A percentile compares a stretch with the other conserved stretches of the same genome.
phyloP scores from a whole-genome alignment of 2,888 invertebrate genomes.

The Trachelus iudaicus region DNA sequence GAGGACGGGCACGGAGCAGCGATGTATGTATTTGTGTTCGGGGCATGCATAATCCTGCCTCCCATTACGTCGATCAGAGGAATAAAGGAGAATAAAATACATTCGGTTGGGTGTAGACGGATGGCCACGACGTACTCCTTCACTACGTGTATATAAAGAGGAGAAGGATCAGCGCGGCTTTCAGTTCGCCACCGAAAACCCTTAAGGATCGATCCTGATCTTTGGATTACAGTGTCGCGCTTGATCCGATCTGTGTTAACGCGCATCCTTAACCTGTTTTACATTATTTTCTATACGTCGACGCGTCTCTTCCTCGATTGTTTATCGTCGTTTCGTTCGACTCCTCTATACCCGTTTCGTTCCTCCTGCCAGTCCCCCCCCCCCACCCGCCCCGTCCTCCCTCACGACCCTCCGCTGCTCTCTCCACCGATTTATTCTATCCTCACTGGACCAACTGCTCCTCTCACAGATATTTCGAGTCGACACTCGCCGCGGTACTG shows the following conservation, averaged over 20 bases:
- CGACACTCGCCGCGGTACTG: neutral
- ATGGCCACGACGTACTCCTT: slow-evolving; percentile 6
- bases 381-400: neutral
- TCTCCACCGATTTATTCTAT: neutral
- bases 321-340: neutral
- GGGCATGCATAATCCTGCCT: slow-evolving; percentile 31
- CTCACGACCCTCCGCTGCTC: neutral
- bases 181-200: slow-evolving; percentile 21
- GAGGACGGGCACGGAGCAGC: slow-evolving; percentile 7
- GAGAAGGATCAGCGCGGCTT: slow-evolving; percentile 10
- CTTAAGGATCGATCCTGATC: slow-evolving; percentile 2
- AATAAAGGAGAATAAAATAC: slow-evolving; percentile 31
- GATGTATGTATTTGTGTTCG: slow-evolving; percentile 33
- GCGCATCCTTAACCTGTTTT: neutral
- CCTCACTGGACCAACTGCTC: neutral
- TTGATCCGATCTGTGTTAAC: neutral
- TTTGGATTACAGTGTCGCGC: neutral
- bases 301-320: neutral
- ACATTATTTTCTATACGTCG: neutral
- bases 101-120: slow-evolving; percentile 22
- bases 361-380: neutral
- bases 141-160: slow-evolving; percentile 29
- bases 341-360: neutral
- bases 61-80: slow-evolving; percentile 21
- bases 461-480: neutral